Conservation (phyloP, 2,797 vertebrate genomes). For the Macropodus opercularis region DNA sequence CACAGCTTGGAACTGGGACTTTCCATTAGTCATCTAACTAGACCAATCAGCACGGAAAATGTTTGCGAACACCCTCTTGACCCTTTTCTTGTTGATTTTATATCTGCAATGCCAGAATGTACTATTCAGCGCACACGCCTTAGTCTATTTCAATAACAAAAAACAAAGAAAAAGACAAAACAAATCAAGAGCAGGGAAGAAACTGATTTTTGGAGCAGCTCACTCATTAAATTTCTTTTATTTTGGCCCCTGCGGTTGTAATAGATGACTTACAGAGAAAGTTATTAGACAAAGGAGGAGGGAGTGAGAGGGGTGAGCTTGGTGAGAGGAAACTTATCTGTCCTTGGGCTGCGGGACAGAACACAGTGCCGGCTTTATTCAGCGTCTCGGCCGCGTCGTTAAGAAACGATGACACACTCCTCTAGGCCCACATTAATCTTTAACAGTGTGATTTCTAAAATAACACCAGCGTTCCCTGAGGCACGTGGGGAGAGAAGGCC, state of each 20-base stretch:
- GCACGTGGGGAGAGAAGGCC: conserved; percentile 59
- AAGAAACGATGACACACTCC: conserved; percentile 84
- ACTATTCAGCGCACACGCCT: conserved; percentile 32
- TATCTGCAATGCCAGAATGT: conserved; percentile 44
- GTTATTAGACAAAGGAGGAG: conserved; percentile 59
- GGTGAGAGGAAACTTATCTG: conserved; percentile 77
- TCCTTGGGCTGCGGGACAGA: conserved; percentile 78
- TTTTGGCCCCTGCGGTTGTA: conserved; percentile 49
- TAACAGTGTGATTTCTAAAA: conserved; percentile 83
- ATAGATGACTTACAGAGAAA: conserved; percentile 58
- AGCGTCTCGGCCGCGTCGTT: conserved; percentile 69
- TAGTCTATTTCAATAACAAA: conserved; percentile 42
- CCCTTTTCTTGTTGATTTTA: conserved; percentile 68
- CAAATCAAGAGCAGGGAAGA: conserved; percentile 40
- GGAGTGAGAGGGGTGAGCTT: conserved; percentile 45
- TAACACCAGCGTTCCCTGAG: conserved; percentile 78
- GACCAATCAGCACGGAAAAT: conserved; percentile 75
- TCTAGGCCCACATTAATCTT: conserved; percentile 82
- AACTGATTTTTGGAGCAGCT: conserved; percentile 41
- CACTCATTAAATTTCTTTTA: conserved; percentile 38
- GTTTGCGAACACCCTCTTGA: conserved; percentile 69
- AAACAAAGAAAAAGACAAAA: conserved; percentile 37
- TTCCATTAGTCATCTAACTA: conserved; percentile 81
- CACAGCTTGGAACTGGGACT: conserved; percentile 74
- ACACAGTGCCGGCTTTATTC: conserved; percentile 81